These are phyloP conservation scores for Loxodonta africana DNA, from an alignment of 2,113 vertebrate genomes.

Conservation along the genomic window DNA sequence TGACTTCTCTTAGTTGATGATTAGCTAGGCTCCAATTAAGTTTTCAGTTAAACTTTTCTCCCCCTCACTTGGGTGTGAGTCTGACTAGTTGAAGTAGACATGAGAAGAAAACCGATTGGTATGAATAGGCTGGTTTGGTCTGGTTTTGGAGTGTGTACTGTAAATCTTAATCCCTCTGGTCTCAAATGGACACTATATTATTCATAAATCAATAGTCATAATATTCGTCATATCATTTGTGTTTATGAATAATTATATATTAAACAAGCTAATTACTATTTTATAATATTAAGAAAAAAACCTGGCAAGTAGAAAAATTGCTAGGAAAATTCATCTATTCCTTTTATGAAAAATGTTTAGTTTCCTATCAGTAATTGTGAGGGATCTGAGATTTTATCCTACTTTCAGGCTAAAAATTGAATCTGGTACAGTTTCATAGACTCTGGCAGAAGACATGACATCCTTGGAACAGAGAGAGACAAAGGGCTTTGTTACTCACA, in stretches of 20 bases:
- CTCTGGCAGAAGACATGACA: background rate
- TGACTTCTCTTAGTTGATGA: background rate
- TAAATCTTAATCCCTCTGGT: background rate
- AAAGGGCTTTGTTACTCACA: background rate
- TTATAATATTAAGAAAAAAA: constrained; percentile 10
- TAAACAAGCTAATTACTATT: background rate
- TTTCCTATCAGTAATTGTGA: background rate
- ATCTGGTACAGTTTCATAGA: background rate
- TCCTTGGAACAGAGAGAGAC: background rate
- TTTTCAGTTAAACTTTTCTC: background rate
- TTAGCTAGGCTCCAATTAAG: constrained; percentile 21
- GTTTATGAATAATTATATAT: background rate
- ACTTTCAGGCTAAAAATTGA: background rate
- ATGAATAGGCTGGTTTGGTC: background rate
- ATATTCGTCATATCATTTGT: constrained; percentile 43
- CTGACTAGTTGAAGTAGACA: background rate
- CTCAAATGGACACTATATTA: constrained; percentile 5
- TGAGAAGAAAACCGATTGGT: background rate
- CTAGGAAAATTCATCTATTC: background rate
- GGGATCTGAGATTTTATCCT: background rate
- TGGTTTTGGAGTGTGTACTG: background rate
- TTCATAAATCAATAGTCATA: background rate
- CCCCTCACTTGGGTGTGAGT: background rate
- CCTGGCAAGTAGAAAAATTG: background rate
- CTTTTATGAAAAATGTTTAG: background rate